Evolutionary conservation across 2,888 invertebrate genomes (phyloP), one percentile per base, ranked within the genome.

Genomic region (Caenorhabditis sp.): DNA sequence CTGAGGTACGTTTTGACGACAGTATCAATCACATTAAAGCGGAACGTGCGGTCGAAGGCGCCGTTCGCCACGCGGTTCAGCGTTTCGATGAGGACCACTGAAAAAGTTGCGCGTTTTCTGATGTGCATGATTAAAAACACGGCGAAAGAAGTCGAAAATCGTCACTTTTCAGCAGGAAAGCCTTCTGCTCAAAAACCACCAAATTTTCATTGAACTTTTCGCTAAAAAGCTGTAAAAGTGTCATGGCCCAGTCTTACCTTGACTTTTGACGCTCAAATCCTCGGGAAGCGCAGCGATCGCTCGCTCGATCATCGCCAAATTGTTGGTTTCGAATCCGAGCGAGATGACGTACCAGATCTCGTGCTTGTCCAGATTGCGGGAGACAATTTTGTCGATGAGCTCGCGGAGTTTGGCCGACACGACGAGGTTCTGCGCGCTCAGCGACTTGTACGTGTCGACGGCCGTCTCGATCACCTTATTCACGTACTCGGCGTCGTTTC

Each of bases 1-100:
- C 55, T 68, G 50, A 55, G 13, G 39, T 68, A 68, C 11, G 99
- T 92, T 61, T 93, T 93, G 6, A 98, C 96, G 63, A 99, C 91
- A 17, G 94, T 93, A 24, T 94, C 93, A 39, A 99, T 92, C 8
- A 98, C 95, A 77, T 93, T 93, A 90, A 95, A 94, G 13, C 98
- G 93, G 90, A 97, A 98, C 24, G 94, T 94, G 61, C 95, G 93
- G 90, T 96, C 96, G 89, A 96, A 95, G 35, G 98, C 94, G 4
- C 97, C 92, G 66, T 96, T 95, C 95, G 98, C 95, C 0, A 95
- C 95, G 13, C 97, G 95, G 90, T 95, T 94, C 89, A 97, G 95
- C 17, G 97, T 95, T 90, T 99, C 98, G 35, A 93, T 93, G 75
- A 99, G 92, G 94, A 97, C 95, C 72, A 93, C 94, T 81, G 93